Evolutionary conservation across 2,113 vertebrate species (phyloP).

Genomic region (Antechinus stuartii): DNA sequence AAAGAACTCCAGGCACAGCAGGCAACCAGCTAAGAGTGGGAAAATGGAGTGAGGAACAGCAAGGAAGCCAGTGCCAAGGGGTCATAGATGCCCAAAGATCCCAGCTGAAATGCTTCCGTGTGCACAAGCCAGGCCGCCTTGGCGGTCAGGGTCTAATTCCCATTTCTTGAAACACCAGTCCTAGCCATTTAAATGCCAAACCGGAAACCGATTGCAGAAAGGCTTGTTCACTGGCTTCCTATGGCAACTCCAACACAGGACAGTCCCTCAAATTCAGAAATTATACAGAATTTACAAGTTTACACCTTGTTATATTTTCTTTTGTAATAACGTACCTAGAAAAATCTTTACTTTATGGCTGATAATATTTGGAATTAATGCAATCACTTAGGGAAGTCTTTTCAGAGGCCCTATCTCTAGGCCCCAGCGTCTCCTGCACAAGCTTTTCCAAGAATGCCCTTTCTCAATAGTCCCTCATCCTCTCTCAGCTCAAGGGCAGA

Average conservation of each 20-base stretch:
- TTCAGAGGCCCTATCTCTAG: neutral
- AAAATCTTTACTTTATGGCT: neutral
- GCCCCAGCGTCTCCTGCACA: neutral
- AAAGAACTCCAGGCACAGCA: neutral
- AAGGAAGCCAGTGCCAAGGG: neutral
- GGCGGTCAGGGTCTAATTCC: neutral
- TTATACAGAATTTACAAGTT: neutral
- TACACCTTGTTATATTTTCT: neutral
- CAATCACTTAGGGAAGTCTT: neutral
- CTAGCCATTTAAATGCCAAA: neutral
- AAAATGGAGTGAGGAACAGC: neutral
- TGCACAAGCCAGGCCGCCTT: no score
- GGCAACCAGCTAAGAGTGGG: neutral
- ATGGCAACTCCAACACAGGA: neutral
- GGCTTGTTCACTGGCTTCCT: neutral
- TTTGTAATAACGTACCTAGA: neutral
- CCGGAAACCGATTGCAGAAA: neutral
- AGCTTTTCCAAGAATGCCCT: neutral
- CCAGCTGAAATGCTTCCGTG: neutral
- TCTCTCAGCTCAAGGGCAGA: neutral
- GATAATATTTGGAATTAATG: neutral
- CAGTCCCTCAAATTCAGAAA: neutral
- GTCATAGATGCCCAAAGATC: neutral
- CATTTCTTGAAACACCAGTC: neutral
- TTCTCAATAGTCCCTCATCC: neutral